Evolutionary conservation across 37 sponge, comb jelly and placozoan genomes (phyloP), one percentile per base, ranked within the genome.

Genomic region (Petrosia ficiformis): DNA sequence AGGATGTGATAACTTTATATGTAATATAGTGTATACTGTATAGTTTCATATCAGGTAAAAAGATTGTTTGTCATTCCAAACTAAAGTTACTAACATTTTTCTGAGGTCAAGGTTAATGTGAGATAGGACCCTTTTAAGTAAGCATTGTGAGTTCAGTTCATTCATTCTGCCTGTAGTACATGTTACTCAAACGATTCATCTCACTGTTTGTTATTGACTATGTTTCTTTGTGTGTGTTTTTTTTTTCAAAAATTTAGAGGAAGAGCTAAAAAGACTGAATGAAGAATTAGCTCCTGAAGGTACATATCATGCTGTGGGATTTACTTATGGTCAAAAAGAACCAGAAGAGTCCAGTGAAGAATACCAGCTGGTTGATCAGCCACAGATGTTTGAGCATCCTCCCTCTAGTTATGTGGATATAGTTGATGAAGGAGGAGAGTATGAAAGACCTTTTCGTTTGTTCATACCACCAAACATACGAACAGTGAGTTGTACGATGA

Each of bases 271-370:
- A 72, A 86, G 90, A 40, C 36, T 43, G 22, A 28, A 28, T 11
- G 80, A 68, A 26, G 44, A 43, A 21, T 24, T 48, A 1, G 42
- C 22, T 6, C 81, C 82, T 6, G 71, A 38, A 14, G 71, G 72
- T 26, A 72, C 71, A 65, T 87, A 65, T 78, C 48, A 16, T 73
- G 93, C 93, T 4, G 85, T 92, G 29, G 90, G 86, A 5, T 92
- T 79, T 43, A 24, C 65, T 28, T 92, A 92, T 59, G 39, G 63
- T 1, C 30, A 76, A 21, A 38, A 5, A 39, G 70, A 68, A 22
- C 22, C 37, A 39, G 70, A 68, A 34, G 35, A 68, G 70, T 24
- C 6, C 1, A 29, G 38, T 61, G 65, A 61, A 1, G 54, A 39
- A 4, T 0, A n/a, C 0, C n/a, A 39, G 57, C 28, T 59, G 3